These are phyloP conservation scores for Acleris sparsana DNA, from an alignment of 2,888 invertebrate genomes.

Conservation along the genomic window DNA sequence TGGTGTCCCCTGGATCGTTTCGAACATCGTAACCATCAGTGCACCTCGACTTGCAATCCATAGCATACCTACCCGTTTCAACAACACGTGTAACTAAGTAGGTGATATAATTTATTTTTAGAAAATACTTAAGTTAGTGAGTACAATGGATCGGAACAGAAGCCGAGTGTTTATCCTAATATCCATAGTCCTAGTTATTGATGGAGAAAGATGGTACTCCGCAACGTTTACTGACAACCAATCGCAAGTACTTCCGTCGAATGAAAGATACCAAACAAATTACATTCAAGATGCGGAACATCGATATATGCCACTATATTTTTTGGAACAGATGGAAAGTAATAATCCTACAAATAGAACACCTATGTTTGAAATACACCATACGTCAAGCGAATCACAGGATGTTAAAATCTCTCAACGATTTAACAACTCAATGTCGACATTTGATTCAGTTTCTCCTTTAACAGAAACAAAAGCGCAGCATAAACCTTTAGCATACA, in stretches of 20 bases:
- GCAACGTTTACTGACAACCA: constrained; percentile 48
- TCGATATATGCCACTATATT: constrained; percentile 28
- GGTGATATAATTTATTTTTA: constrained; percentile 4
- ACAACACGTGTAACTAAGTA: not conserved
- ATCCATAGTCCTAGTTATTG: constrained; percentile 41
- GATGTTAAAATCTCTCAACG: not conserved
- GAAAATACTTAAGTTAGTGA: not conserved
- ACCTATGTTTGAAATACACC: not conserved
- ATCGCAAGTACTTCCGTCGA: constrained; percentile 22
- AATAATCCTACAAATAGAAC: not conserved
- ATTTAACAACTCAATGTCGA: not conserved
- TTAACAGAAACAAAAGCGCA: constrained; percentile 21
- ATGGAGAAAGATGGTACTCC: constrained; percentile 60
- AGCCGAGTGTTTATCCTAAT: constrained; percentile 41
- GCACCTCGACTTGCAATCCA: constrained; percentile 43
- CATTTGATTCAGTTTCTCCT: not conserved
- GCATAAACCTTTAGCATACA: constrained; percentile 40
- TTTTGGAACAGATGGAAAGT: not conserved
- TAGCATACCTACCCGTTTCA: constrained; percentile 28
- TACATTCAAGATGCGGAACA: constrained; percentile 33
- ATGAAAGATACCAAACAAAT: constrained; percentile 22
- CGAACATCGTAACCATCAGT: constrained; percentile 44
- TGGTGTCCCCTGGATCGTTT: constrained; percentile 53
- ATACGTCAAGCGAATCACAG: not conserved
- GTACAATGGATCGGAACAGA: constrained; percentile 42